These are phyloP conservation scores for Galerucella pusilla DNA, from an alignment of 2,888 invertebrate species.

Conservation along the genomic window DNA sequence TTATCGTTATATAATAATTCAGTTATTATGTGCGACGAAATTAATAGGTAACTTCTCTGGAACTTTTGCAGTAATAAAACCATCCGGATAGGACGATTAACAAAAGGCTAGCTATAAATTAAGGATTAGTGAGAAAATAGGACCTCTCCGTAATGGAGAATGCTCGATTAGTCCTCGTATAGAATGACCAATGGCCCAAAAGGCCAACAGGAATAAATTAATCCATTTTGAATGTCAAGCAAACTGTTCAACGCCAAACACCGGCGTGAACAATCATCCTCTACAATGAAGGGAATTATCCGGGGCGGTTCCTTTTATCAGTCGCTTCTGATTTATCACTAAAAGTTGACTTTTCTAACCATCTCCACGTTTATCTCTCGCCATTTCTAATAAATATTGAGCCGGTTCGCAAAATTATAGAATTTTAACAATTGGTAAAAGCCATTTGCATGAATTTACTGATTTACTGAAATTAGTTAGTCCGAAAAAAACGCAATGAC, in stretches of 20 bases:
- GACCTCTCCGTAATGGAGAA: slow-evolving; percentile 40
- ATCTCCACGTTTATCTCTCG: slow-evolving; percentile 15
- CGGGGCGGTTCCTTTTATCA: slow-evolving; percentile 43
- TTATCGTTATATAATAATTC: background rate
- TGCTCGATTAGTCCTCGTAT: slow-evolving; percentile 48
- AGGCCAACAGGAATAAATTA: slow-evolving; percentile 52
- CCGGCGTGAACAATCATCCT: slow-evolving; percentile 49
- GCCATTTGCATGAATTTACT: too few species aligned
- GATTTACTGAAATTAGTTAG: too few species aligned
- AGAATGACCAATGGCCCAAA: slow-evolving; percentile 48
- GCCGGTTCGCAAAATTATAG: too few species aligned
- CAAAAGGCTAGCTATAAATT: slow-evolving; percentile 43
- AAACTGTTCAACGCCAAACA: slow-evolving; percentile 52
- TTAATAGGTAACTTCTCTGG: slow-evolving; percentile 11
- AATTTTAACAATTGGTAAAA: too few species aligned
- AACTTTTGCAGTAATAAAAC: slow-evolving; percentile 25
- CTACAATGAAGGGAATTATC: slow-evolving; percentile 50
- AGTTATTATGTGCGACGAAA: slow-evolving; percentile 7
- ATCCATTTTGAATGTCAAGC: slow-evolving; percentile 53
- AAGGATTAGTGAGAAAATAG: slow-evolving; percentile 41
- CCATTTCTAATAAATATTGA: background rate
- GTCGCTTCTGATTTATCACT: slow-evolving; percentile 43
- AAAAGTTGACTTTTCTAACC: slow-evolving; percentile 39
- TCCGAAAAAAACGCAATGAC: too few species aligned
- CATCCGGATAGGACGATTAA: slow-evolving; percentile 32